A percentile compares a stretch with the other conserved stretches of the same genome.
These are phyloP conservation scores for Carterocephalus palaemon DNA, from an alignment of 2,888 invertebrate genomes.

Conservation along the genomic window DNA sequence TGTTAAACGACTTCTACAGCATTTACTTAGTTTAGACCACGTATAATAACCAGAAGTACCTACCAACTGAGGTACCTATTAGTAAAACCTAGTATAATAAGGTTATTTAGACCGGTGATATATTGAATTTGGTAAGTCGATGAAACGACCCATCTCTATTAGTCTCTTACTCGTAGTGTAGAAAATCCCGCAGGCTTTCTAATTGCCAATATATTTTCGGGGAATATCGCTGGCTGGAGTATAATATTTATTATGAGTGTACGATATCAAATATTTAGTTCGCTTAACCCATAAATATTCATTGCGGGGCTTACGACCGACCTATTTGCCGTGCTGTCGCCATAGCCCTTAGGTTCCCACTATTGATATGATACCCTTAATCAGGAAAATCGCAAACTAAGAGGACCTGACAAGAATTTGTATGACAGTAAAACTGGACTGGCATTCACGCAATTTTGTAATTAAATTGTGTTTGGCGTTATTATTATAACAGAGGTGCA, in stretches of 20 bases:
- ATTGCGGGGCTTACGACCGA: constrained; percentile 51
- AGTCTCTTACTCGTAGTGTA: constrained; percentile 14
- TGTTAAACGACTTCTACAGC: too few relatives aligned
- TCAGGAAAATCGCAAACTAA: constrained; percentile 67
- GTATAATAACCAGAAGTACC: too few relatives aligned
- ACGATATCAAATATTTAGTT: constrained; percentile 51
- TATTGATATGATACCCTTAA: constrained; percentile 49
- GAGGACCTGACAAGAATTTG: constrained; percentile 59
- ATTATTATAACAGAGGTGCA: too few relatives aligned
- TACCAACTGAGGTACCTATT: too few relatives aligned
- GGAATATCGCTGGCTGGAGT: constrained; percentile 9
- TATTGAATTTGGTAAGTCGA: too few relatives aligned
- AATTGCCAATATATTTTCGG: constrained; percentile 23
- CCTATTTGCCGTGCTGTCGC: constrained; percentile 69
- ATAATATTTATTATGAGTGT: constrained; percentile 27
- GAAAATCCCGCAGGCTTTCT: constrained; percentile 14
- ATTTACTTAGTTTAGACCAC: too few relatives aligned
- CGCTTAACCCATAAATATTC: constrained; percentile 59
- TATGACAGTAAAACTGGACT: constrained; percentile 55
- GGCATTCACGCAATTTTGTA: constrained; percentile 14
- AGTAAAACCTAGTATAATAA: too few relatives aligned
- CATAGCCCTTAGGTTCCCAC: constrained; percentile 42
- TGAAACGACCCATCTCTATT: too few relatives aligned
- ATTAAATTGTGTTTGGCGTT: constrained; percentile 23
- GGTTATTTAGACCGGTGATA: too few relatives aligned